Base-by-base conservation (phyloP, 2,797 vertebrate species). In the Mormyrops attenuatus region DNA sequence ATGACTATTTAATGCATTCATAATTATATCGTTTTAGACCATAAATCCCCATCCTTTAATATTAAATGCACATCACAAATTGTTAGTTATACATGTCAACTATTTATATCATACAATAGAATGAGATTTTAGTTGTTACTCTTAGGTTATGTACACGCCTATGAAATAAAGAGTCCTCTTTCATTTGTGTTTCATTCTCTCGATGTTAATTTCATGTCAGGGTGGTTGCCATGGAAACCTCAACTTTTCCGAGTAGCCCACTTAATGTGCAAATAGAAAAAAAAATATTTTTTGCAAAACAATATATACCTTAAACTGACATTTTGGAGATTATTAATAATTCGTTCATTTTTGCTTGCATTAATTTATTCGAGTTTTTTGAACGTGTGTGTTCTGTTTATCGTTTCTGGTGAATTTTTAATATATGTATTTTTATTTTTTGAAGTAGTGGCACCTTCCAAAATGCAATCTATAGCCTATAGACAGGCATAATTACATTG, bases 211-310 rank as follows among this genome's bases (percentile, higher is more conserved):
- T 87, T 52, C 85, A 87, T 87, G 26, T 34, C 85, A 87, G 13
- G 26, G 53, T 52, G 50, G 85, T 87, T 87, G 85, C 85, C 30
- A 87, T 87, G 85, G 85, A 57, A 57, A 55, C 85, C 2, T 84
- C 38, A 85, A 85, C 26, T 87, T 57, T 34, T 41, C 17, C 52
- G 52, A 57, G 85, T 57, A 57, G 13, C 13, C 13, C 26, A 87
- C 13, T 85, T 85, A 50, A 85, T 53, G 34, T 85, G 22, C 11
- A 85, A 85, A 85, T 8, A 85, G n/a, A 85, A 53, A 85, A 85
- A 50, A 17, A 30, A 0, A 20, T 55, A 13, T 9, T 84, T 84
- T 84, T 84, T 44, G n/a, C 15, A 8, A 49, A 44, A 49, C 38
- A 47, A 84, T 22, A 84, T 47, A 38, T 15, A 63, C 38, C 44